Conservation (phyloP, 2,888 invertebrate species). For the Melanchra persicariae region DNA sequence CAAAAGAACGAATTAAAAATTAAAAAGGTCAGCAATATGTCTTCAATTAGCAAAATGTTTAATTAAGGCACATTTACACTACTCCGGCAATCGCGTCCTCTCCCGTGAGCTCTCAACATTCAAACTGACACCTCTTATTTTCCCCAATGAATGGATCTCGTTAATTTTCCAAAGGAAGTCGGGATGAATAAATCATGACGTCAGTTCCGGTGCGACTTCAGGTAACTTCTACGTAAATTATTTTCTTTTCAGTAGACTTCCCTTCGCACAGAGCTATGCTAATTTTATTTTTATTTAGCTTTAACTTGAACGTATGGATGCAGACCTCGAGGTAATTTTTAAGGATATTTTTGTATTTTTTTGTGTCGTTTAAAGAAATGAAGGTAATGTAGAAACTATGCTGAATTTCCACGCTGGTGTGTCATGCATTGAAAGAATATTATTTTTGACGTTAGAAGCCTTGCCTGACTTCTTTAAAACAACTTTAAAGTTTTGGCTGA, state of each 20-base stretch:
- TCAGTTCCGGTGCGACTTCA: constrained; percentile 69
- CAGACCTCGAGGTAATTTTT: constrained; percentile 1
- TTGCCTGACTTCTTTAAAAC: too few relatives aligned
- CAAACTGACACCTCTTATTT: constrained; percentile 70
- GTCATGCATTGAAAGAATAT: neutral
- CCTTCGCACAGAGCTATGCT: constrained; percentile 31
- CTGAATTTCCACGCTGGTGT: neutral
- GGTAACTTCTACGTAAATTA: constrained; percentile 54
- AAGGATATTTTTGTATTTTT: neutral
- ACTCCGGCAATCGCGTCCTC: neutral
- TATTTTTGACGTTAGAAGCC: too few relatives aligned
- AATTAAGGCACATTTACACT: constrained; percentile 31
- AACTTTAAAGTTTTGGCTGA: too few relatives aligned
- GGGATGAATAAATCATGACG: constrained; percentile 76
- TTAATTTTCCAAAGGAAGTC: constrained; percentile 73
- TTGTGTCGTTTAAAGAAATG: neutral
- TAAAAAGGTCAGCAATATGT: neutral
- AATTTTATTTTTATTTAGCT: constrained; percentile 48
- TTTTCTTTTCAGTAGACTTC: constrained; percentile 46
- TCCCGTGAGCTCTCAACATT: constrained; percentile 23
- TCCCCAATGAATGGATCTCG: constrained; percentile 73
- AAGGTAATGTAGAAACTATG: neutral
- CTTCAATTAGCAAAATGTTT: constrained; percentile 22
- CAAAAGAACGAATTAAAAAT: constrained; percentile 1
- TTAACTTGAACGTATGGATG: constrained; percentile 4